Evolutionary conservation across 2,113 vertebrate genomes (phyloP).

Genomic region (Argyrosomus japonicus): DNA sequence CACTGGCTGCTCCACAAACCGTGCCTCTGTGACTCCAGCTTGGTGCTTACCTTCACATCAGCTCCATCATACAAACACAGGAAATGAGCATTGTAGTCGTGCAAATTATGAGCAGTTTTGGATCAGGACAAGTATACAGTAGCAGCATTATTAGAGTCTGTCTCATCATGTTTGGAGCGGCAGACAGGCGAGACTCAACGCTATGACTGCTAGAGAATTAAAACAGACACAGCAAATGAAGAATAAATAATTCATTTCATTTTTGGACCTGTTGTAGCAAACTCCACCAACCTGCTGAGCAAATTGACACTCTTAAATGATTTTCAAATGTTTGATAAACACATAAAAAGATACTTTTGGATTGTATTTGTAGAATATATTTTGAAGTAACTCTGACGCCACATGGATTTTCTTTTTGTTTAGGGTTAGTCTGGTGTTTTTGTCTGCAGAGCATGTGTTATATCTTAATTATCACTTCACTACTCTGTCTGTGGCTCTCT

Average conservation of each 20-base stretch:
- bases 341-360: no score
- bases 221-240: neutral
- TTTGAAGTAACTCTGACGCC: no score
- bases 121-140: conserved; percentile 1
- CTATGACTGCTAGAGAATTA: neutral
- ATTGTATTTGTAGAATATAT: no score
- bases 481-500: neutral
- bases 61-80: conserved; percentile 19
- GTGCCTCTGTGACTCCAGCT: neutral
- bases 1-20: neutral
- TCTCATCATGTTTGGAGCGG: neutral
- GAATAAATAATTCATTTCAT: no score
- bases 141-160: conserved; percentile 1
- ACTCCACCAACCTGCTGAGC: no score
- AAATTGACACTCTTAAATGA: no score
- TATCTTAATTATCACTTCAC: no score
- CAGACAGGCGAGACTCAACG: neutral
- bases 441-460: no score
- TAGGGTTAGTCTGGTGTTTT: no score
- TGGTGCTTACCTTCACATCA: conserved; percentile 15
- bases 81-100: conserved; percentile 39
- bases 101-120: conserved; percentile 20
- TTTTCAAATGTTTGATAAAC: no score
- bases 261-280: no score
- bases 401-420: no score